These are phyloP conservation scores for Heterodera carotae DNA, from an alignment of 1,140 invertebrate genomes.

Conservation along the genomic window DNA sequence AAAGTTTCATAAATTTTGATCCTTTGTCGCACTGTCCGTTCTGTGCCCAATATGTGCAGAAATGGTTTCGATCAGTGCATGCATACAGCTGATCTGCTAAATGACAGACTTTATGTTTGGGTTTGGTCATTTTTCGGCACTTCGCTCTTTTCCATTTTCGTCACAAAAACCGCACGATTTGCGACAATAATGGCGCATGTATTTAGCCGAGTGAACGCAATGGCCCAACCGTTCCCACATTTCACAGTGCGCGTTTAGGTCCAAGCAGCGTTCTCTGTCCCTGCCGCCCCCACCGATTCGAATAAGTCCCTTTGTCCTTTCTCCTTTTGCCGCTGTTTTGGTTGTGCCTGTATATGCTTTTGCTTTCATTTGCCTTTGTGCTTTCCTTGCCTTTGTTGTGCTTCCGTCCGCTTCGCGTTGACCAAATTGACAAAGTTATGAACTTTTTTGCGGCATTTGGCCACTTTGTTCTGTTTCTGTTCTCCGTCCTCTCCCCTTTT, in stretches of 20 bases:
- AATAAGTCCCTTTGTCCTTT: conserved; percentile 2
- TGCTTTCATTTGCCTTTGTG: neutral
- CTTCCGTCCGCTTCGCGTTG: conserved; percentile 9
- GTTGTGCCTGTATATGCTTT: neutral
- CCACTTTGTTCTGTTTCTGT: neutral
- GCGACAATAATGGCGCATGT: conserved; percentile 64
- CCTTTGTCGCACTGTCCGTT: conserved; percentile 64
- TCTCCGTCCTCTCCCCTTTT: neutral
- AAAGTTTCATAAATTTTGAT: conserved; percentile 65
- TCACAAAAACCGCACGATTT: conserved; percentile 59
- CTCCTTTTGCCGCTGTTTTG: neutral
- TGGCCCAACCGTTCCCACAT: conserved; percentile 65
- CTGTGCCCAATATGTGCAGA: conserved; percentile 64
- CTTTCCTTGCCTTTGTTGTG: conserved; percentile 4
- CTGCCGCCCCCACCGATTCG: neutral
- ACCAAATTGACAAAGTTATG: conserved; percentile 29
- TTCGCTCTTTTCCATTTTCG: neutral
- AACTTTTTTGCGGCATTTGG: conserved; percentile 19
- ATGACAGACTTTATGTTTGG: neutral
- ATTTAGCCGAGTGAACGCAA: conserved; percentile 63
- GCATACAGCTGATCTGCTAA: neutral
- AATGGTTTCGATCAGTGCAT: conserved; percentile 60
- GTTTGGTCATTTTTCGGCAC: neutral
- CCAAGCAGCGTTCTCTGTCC: conserved; percentile 50
- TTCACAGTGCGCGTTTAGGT: conserved; percentile 65